Evolutionary conservation across 2,797 vertebrate species (phyloP), one percentile per base, ranked within the genome.

Genomic region (Aplochiton taeniatus): DNA sequence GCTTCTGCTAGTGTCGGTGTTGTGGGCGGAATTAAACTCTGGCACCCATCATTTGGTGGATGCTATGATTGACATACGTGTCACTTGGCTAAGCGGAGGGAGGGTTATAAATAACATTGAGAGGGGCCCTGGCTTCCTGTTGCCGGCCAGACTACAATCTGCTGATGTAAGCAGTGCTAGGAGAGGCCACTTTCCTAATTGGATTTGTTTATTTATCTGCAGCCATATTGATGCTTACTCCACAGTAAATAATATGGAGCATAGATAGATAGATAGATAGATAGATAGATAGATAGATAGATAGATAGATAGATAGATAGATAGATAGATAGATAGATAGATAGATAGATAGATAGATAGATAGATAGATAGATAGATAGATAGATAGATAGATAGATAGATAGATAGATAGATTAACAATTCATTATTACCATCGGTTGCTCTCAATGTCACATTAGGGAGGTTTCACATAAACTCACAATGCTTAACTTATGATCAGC

Each of bases 1-100:
- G 75, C 45, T 49, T 65, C 45, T 57, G 53, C 70, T 58, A 69
- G 77, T 41, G 8, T 65, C 66, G 58, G 66, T 85, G 81, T 88
- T 86, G 79, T 65, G 76, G 79, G 84, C 81, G 83, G 76, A 85
- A 80, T 85, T 75, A 68, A 77, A 84, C 65, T 50, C 63, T 62
- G 63, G 76, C 78, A 67, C 62, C 75, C 65, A 76, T 86, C 79
- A 82, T 77, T 83, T 41, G 17, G 66, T 76, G 31, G 66, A 81
- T 63, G 73, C 53, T 46, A 53, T 78, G 77, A 85, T 71, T 73
- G 78, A 76, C 69, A 66, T 48, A 14, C 63, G 62, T 66, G 76
- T 75, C 70, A 68, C 58, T 49, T 50, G 12, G 53, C 64, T 66
- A 64, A 75, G 69, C 66, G 69, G 64, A 55, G 52, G 66, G 71